Evolutionary conservation across 2,797 vertebrate genomes (phyloP), one percentile per base, ranked within the genome.

Genomic region (Peromyscus melanophrys): DNA sequence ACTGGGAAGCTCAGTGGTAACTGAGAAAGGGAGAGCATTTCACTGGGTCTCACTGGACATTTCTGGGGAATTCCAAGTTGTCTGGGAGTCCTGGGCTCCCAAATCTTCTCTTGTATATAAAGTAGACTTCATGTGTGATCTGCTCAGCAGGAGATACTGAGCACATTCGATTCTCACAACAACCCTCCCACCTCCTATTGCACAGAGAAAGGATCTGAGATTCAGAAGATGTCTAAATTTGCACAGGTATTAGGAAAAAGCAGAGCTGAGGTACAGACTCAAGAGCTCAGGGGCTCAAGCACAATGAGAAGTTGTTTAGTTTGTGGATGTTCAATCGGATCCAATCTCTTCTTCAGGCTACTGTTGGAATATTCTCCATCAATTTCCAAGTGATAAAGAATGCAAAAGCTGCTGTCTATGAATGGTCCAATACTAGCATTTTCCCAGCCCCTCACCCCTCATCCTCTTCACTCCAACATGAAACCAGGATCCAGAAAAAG

Each of bases 81-180:
- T 57, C 78, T 21, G 75, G 84, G 25, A n/a, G 90, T 40, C 16
- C 3, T 17, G 82, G 55, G 0, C 0, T 14, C 49, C n/a, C 43
- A 7, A 4, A 4, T 55, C 65, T 93, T 86, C 0, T 88, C 0
- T 0, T 55, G 83, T 37, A 76, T 69, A 59, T 21, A 73, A 57
- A 34, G 77, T 81, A 67, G 81, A 91, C 67, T 61, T 92, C 95
- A 76, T 19, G 61, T 57, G 17, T 27, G 46, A 25, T 40, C 17
- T 80, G 61, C 67, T 55, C 16, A 55, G 55, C 55, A 55, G 55
- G 55, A 55, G 55, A 55, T 55, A 55, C 55, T 55, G 55, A 94
- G 63, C 94, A 73, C 17, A 63, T 87, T 76, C 21, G 9, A 43
- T 85, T 73, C 67, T 94, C 52, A 86, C 37, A 76, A 21, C 12